Evolutionary conservation across 2,113 vertebrate species (phyloP).

Genomic region (Craseonycteris thonglongyai): DNA sequence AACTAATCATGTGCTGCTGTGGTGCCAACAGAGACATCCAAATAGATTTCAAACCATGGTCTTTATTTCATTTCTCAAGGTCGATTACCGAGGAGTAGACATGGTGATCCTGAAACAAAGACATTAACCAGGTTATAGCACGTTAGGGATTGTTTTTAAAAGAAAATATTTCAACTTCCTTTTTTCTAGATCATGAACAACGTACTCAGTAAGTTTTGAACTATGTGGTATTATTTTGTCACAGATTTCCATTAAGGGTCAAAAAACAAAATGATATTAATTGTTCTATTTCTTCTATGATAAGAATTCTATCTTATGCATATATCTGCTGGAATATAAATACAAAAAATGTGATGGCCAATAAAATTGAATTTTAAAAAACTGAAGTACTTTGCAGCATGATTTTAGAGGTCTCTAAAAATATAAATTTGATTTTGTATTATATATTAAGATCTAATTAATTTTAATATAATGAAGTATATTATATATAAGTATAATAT

Average conservation of each 20-base stretch:
- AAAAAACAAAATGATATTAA: not conserved
- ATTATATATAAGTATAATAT: not conserved
- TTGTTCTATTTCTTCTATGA: not conserved
- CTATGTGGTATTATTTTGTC: not conserved
- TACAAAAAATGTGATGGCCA: slow-evolving; percentile 20
- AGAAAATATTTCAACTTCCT: not conserved
- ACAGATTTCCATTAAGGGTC: slow-evolving; percentile 2
- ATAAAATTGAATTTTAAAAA: slow-evolving; percentile 53
- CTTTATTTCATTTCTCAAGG: not conserved
- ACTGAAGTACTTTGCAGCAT: slow-evolving; percentile 2
- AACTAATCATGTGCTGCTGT: not conserved
- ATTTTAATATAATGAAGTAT: not conserved
- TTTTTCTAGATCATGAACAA: not conserved
- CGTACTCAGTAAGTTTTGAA: not conserved
- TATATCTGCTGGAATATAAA: slow-evolving; percentile 20
- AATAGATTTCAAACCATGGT: not conserved
- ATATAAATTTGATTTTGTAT: slow-evolving; percentile 7
- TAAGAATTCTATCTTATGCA: not conserved
- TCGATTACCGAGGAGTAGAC: not conserved
- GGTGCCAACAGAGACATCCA: slow-evolving; percentile 48
- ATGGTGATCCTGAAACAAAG: not conserved
- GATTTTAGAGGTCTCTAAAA: slow-evolving; percentile 11
- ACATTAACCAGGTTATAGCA: not conserved
- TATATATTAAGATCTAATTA: not conserved
- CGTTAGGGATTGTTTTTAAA: not conserved